phyloP scores from a whole-genome alignment of 2,888 invertebrate species.

The Megalurothrips usitatus region DNA sequence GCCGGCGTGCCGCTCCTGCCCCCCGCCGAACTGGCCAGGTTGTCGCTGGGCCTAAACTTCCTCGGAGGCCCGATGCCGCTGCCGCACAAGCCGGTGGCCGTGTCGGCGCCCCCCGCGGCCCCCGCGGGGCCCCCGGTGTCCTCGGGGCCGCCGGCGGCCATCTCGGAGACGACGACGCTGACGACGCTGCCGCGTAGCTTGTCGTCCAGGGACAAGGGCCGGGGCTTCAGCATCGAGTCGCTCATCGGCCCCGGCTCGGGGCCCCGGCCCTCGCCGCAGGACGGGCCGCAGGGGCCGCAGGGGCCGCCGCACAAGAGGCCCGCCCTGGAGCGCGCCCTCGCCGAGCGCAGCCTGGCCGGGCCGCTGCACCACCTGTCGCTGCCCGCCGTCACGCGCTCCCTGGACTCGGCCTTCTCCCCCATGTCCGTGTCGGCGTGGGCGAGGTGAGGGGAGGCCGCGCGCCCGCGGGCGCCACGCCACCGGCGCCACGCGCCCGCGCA shows the following conservation, averaged over 20 bases:
- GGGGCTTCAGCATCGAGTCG: slow-evolving; percentile 55
- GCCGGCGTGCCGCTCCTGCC: slow-evolving; percentile 56
- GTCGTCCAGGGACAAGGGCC: slow-evolving; percentile 42
- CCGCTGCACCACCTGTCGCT: slow-evolving; percentile 38
- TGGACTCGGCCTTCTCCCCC: slow-evolving; percentile 66
- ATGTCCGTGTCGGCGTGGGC: slow-evolving; percentile 51
- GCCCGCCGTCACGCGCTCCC: slow-evolving; percentile 46
- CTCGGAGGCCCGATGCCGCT: slow-evolving; percentile 41
- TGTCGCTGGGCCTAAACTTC: slow-evolving; percentile 51
- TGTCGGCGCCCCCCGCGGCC: slow-evolving; percentile 38
- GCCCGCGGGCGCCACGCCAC: background rate
- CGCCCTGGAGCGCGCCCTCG: slow-evolving; percentile 34
- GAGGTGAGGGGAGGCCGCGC: slow-evolving; percentile 37
- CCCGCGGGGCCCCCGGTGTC: slow-evolving; percentile 37
- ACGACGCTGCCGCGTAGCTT: slow-evolving; percentile 33
- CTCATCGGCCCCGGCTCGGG: slow-evolving; percentile 49
- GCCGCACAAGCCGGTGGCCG: slow-evolving; percentile 41
- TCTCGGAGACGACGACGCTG: slow-evolving; percentile 25
- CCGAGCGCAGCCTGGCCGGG: slow-evolving; percentile 35
- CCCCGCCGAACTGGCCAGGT: slow-evolving; percentile 59
- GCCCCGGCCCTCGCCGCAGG: slow-evolving; percentile 38
- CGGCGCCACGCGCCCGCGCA: background rate
- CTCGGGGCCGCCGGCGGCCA: slow-evolving; percentile 35
- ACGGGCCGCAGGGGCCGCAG: slow-evolving; percentile 37
- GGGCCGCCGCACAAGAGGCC: slow-evolving; percentile 4